Conservation (phyloP, 2,797 vertebrate species). For the Coregonus ussuriensis region DNA sequence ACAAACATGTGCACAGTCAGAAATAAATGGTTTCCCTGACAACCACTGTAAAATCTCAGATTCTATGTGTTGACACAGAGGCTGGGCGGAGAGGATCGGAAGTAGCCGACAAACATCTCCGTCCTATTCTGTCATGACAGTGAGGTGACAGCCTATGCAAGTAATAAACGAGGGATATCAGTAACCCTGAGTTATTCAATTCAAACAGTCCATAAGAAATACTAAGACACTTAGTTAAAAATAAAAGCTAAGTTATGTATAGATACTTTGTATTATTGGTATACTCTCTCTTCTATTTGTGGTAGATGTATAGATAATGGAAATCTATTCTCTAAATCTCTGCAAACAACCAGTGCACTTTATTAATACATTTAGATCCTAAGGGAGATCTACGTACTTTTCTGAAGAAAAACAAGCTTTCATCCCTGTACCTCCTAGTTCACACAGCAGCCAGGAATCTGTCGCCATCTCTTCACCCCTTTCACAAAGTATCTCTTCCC, state of each 20-base stretch:
- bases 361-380: constrained; percentile 57
- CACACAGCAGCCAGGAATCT: constrained; percentile 29
- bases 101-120: constrained; percentile 35
- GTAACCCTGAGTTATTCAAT: constrained; percentile 71
- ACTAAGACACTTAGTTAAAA: constrained; percentile 43
- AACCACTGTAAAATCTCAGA: neutral
- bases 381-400: constrained; percentile 14
- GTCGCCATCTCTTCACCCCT: constrained; percentile 10
- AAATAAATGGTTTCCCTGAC: constrained; percentile 39
- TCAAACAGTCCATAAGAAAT: constrained; percentile 64
- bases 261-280: constrained; percentile 35
- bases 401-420: constrained; percentile 32
- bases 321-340: constrained; percentile 50
- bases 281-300: constrained; percentile 45
- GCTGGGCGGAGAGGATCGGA: neutral
- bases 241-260: constrained; percentile 34
- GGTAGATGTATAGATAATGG: constrained; percentile 42
- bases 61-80: no score
- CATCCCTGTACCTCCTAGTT: constrained; percentile 9
- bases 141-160: constrained; percentile 33
- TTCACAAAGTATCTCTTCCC: constrained; percentile 24
- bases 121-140: constrained; percentile 38
- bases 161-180: constrained; percentile 50
- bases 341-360: constrained; percentile 39
- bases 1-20: neutral